A percentile compares a stretch with the other conserved stretches of the same genome.
These are phyloP conservation scores for Cactoblastis cactorum DNA, from an alignment of 2,888 invertebrate species.

Conservation along the genomic window DNA sequence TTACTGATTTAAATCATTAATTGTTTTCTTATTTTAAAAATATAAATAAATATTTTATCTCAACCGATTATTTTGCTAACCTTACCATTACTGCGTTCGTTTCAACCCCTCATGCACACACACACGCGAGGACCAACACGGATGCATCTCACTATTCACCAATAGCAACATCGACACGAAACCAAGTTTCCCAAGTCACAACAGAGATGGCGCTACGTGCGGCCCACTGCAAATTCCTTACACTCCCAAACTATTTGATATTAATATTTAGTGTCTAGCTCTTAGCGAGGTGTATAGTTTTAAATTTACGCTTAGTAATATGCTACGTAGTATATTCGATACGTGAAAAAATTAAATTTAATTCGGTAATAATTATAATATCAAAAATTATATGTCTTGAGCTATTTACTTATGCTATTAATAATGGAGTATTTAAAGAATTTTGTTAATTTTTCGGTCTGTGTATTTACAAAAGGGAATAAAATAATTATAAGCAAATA, in stretches of 20 bases:
- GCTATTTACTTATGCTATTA: not conserved
- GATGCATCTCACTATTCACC: constrained; percentile 20
- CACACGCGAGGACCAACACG: constrained; percentile 30
- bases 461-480: not conserved
- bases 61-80: constrained; percentile 34
- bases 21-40: too few relatives aligned
- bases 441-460: not conserved
- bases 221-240: constrained; percentile 5
- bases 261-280: not conserved
- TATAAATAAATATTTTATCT: not conserved
- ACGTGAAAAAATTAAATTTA: too few relatives aligned
- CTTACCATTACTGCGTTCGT: constrained; percentile 53
- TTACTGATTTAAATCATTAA: too few relatives aligned
- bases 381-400: too few relatives aligned
- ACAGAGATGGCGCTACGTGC: constrained; percentile 39
- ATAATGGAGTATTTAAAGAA: not conserved
- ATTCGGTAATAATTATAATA: too few relatives aligned
- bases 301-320: not conserved
- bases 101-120: constrained; percentile 54
- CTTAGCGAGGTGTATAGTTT: not conserved
- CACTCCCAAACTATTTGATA: not conserved
- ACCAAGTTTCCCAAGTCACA: constrained; percentile 30
- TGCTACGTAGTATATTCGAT: too few relatives aligned
- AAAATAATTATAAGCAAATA: constrained; percentile 36
- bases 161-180: constrained; percentile 20